Conservation (phyloP, 2,888 invertebrate species). For the Phasia obesa region DNA sequence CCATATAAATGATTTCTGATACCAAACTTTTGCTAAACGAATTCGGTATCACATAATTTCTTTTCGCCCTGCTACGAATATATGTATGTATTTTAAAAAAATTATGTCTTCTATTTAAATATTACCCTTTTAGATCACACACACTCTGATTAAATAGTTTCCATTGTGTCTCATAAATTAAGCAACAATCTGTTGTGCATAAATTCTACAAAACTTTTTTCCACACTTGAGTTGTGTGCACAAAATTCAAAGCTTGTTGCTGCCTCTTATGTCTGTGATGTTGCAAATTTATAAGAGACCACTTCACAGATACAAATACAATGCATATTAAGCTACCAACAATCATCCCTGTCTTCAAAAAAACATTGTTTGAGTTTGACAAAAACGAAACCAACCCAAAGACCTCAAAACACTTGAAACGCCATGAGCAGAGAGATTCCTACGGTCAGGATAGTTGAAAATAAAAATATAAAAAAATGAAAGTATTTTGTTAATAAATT, state of each 20-base stretch:
- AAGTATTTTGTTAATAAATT: slow-evolving; percentile 35
- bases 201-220: slow-evolving; percentile 32
- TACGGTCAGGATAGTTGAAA: slow-evolving; percentile 52
- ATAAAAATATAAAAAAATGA: slow-evolving; percentile 35
- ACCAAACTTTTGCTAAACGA: too few relatives aligned
- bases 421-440: slow-evolving; percentile 61
- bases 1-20: too few relatives aligned
- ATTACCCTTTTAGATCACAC: not conserved
- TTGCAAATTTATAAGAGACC: slow-evolving; percentile 66
- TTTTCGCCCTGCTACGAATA: too few relatives aligned
- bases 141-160: slow-evolving; percentile 16
- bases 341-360: slow-evolving; percentile 60
- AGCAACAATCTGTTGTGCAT: slow-evolving; percentile 57
- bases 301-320: slow-evolving; percentile 61
- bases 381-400: slow-evolving; percentile 50
- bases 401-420: slow-evolving; percentile 66
- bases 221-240: slow-evolving; percentile 46
- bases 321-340: slow-evolving; percentile 26
- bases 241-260: slow-evolving; percentile 57
- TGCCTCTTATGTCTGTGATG: slow-evolving; percentile 51
- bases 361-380: slow-evolving; percentile 16
- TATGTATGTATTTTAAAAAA: too few relatives aligned
- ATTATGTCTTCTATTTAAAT: not conserved
- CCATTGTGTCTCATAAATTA: slow-evolving; percentile 55
- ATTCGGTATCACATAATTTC: too few relatives aligned